Evolutionary conservation across 2,113 vertebrate genomes (phyloP), one percentile per base, ranked within the genome.

Genomic region (Leucosticte australis): DNA sequence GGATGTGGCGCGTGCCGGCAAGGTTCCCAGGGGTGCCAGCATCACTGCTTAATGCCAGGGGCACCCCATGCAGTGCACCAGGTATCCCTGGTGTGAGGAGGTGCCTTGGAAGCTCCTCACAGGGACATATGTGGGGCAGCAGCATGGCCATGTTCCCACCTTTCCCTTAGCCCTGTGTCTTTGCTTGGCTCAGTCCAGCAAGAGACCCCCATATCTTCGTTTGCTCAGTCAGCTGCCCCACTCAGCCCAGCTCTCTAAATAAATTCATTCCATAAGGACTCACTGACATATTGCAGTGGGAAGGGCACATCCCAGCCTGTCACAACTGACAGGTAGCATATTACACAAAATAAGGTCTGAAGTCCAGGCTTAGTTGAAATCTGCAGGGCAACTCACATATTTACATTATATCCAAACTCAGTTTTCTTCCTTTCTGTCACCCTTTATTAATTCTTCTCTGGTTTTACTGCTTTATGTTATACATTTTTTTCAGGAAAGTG

Each of bases 161-260:
- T 24, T 30, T 65, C 49, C 69, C 27, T 6, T 2, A 44, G 53
- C 41, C 1, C 0, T 13, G 18, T 0, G 0, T 9, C 52, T 73
- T 62, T 1, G 3, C n/a, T 14, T 0, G 3, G 31, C 28, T 74
- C 35, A 4, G 31, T 13, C 37, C 16, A n/a, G 37, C 84, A 73
- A 15, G 77, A 84, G 37, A 71, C 3, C 7, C 15, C 14, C 16
- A 9, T 8, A 39, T 7, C 77, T 56, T 67, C 44, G 6, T 21
- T 59, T 2, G 2, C 60, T 81, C 52, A 10, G 21, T 10, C 26
- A 19, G 49, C 9, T 44, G 56, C 37, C 23, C n/a, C 20, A 4
- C 44, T 44, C 57, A 18, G 57, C 70, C 69, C 60, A 64, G 47
- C 24, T 84, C 64, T 74, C 55, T 42, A 35, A 74, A 57, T 2